Conservation (phyloP, 2,113 vertebrate species). For the Scartelaos histophorus region DNA sequence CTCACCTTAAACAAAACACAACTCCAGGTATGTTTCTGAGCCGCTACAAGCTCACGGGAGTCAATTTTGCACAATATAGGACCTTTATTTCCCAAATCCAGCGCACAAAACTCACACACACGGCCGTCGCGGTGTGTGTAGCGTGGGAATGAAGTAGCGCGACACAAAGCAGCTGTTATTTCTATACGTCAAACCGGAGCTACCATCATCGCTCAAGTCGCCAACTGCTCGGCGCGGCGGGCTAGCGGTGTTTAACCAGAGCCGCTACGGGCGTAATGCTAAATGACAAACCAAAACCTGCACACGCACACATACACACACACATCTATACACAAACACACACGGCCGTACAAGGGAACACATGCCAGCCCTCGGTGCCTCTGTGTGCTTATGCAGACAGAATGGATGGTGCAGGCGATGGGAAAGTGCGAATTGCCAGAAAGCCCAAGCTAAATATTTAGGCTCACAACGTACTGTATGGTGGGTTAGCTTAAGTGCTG, state of each 20-base stretch:
- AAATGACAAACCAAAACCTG: slow-evolving; percentile 32
- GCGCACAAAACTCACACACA: too few species aligned
- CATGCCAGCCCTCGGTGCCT: slow-evolving; percentile 21
- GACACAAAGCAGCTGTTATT: slow-evolving; percentile 51
- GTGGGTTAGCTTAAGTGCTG: not conserved
- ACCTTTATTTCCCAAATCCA: too few species aligned
- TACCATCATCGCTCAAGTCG: slow-evolving; percentile 9
- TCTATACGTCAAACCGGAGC: slow-evolving; percentile 4
- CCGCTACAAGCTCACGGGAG: too few species aligned
- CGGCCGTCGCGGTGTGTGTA: too few species aligned
- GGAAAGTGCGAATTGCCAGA: slow-evolving; percentile 26
- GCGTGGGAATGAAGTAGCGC: slow-evolving; percentile 18
- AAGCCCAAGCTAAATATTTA: slow-evolving; percentile 69
- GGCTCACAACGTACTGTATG: too few species aligned
- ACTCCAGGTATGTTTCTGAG: too few species aligned
- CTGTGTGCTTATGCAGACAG: slow-evolving; percentile 38
- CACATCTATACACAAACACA: slow-evolving; percentile 43
- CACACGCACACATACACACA: slow-evolving; percentile 44
- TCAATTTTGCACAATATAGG: too few species aligned
- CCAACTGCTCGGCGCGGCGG: slow-evolving; percentile 11
- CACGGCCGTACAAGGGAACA: slow-evolving; percentile 33
- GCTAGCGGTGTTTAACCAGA: slow-evolving; percentile 43
- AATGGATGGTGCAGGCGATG: slow-evolving; percentile 36
- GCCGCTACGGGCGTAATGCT: slow-evolving; percentile 44
- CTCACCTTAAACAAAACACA: too few species aligned